Evolutionary conservation across 2,113 vertebrate genomes (phyloP), one percentile per base, ranked within the genome.

Genomic region (Thalassarche chlororhynchos): DNA sequence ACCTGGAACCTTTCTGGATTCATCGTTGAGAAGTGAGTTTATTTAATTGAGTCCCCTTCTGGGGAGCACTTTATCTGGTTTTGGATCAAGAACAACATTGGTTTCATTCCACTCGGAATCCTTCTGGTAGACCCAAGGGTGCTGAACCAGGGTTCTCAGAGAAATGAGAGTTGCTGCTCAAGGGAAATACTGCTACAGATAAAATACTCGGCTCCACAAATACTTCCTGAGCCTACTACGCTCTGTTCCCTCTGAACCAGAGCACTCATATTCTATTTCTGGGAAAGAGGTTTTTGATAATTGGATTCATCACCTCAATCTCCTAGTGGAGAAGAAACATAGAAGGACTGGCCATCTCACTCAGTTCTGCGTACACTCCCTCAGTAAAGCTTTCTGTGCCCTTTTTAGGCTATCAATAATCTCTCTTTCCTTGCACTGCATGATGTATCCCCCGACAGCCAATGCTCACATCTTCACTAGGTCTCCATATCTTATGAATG

Each of bases 221-320:
- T 51, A 38, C 80, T 94, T 94, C 84, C 70, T 75, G 84, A 91
- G 52, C 40, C 65, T 82, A 19, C 84, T 44, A 12, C 2, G 2
- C 10, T 79, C 65, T 69, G 61, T 58, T 85, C 92, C 38, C 19
- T 77, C 54, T 83, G 90, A 90, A 91, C 75, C 74, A 72, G 36
- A 77, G 82, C 66, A 83, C 66, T 93, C 69, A 2, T 6, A 34
- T 62, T 92, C 92, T 84, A 16, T 94, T 95, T 84, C 90, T 92
- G 90, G 79, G 76, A 66, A 93, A 55, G 55, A 93, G 60, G 9
- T 34, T 89, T 90, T 87, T 95, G 76, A 54, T 92, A 91, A 93
- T 87, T 81, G 83, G 57, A 82, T 84, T 96, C 74, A 80, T 91
- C 87, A 76, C 75, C 75, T 94, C 85, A 80, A 2, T 54, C 23